A percentile compares a stretch with the other conserved stretches of the same genome.
Conservation (phyloP, 2,888 invertebrate genomes). For the Mesorhabditis sp. region DNA sequence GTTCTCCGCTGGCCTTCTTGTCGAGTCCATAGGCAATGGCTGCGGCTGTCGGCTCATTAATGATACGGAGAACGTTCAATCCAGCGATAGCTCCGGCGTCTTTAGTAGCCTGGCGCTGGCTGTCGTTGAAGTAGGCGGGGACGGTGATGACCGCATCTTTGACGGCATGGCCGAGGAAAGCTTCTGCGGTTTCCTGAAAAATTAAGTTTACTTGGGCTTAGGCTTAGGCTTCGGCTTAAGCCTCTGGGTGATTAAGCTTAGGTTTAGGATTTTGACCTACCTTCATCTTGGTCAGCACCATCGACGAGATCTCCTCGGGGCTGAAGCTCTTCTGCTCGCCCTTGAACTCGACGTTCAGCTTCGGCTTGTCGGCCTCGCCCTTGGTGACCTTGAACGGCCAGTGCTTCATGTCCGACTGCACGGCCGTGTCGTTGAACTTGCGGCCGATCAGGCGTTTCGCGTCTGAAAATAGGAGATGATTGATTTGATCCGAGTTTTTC, state of each 20-base stretch:
- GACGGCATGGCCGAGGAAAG: conserved; percentile 45
- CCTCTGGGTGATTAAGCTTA: conserved; percentile 26
- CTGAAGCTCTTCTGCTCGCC: conserved; percentile 73
- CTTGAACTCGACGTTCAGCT: conserved; percentile 73
- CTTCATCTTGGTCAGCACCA: conserved; percentile 55
- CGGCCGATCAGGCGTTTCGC: conserved; percentile 62
- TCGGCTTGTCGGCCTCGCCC: conserved; percentile 35
- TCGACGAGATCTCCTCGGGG: conserved; percentile 56
- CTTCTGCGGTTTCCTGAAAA: conserved; percentile 68
- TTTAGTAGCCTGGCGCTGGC: conserved; percentile 68
- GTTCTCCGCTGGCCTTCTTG: conserved; percentile 44
- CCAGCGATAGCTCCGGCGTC: conserved; percentile 62
- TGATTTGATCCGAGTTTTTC: too few relatives aligned
- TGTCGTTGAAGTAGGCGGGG: conserved; percentile 75
- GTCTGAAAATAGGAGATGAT: conserved; percentile 25
- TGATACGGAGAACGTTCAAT: conserved; percentile 61
- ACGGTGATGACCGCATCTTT: conserved; percentile 80
- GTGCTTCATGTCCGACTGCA: conserved; percentile 57
- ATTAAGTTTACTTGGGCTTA: conserved; percentile 66
- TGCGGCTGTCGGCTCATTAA: conserved; percentile 65
- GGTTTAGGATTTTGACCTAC: neutral
- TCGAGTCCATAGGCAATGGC: conserved; percentile 76
- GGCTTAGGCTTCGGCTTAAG: neutral
- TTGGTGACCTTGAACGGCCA: conserved; percentile 55
- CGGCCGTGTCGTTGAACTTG: conserved; percentile 60